Evolutionary conservation across 2,113 vertebrate species (phyloP).

Genomic region (Chiloscyllium plagiosum): DNA sequence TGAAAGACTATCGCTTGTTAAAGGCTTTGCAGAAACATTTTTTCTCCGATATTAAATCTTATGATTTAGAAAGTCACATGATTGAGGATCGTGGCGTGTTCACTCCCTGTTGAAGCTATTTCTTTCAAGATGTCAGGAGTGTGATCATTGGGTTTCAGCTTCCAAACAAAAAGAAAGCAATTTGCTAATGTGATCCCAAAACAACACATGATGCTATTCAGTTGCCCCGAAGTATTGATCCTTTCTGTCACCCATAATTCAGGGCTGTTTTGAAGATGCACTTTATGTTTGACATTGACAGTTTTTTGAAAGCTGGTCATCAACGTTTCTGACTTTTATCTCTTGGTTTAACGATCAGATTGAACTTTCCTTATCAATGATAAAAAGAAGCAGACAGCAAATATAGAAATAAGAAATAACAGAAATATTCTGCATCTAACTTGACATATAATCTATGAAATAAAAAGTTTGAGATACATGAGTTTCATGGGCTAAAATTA

Average conservation of each 20-base stretch:
- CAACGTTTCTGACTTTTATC: background rate
- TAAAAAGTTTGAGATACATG: background rate
- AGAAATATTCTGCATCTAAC: background rate
- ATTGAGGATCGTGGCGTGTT: background rate
- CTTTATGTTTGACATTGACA: background rate
- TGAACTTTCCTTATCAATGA: background rate
- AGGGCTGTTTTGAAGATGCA: background rate
- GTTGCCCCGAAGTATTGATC: background rate
- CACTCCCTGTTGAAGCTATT: background rate
- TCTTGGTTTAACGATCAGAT: background rate
- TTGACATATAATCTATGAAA: background rate
- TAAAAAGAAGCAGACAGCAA: background rate
- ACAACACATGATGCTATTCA: background rate
- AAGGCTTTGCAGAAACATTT: background rate
- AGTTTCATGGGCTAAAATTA: background rate
- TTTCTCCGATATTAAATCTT: background rate
- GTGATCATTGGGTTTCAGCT: background rate
- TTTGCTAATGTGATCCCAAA: background rate
- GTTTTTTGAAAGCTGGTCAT: background rate
- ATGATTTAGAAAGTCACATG: background rate
- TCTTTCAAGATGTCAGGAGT: background rate
- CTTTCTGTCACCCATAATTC: background rate
- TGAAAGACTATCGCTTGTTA: background rate
- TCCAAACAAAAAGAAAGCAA: background rate
- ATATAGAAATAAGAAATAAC: background rate